Evolutionary conservation across 2,113 vertebrate species (phyloP), one percentile per base, ranked within the genome.

Genomic region (Sapajus apella): DNA sequence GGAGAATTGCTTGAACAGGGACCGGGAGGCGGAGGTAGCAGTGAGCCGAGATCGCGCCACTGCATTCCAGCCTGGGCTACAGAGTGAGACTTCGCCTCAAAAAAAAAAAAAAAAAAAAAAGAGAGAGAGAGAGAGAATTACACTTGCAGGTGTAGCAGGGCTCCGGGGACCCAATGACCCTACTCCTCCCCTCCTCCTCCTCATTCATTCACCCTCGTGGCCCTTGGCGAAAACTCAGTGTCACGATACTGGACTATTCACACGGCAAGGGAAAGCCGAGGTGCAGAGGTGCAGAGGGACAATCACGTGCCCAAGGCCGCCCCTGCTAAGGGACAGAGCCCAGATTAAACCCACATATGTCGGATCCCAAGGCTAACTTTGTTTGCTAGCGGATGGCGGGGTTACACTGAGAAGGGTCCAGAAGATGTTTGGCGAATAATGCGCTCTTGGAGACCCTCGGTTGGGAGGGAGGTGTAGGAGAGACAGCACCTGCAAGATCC

Each of bases 391-490:
- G 2, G n/a, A 61, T 2, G 30, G 73, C 11, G 0, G 9, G 35
- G 30, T 76, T 80, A 20, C 40, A 17, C 5, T 0, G 1, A 40
- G 30, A 20, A 64, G 5, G 8, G 13, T 5, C 4, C 8, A 17
- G 17, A 45, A 75, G 30, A 27, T 37, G 25, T 61, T 66, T 87
- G 55, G 47, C 4, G 1, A 72, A 50, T 5, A 7, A 25, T 20
- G 40, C 1, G 16, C 0, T 0, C 25, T 58, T n/a, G 40, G 52
- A 83, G 37, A 70, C 2, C 17, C 50, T 72, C 12, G 3, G 1
- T 43, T 2, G 3, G 43, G n/a, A 20, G 5, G 1, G 0, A 1
- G 4, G 3, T 45, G 32, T 47, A 47, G 43, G n/a, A 75, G 7
- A 35, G 2, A 32, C 40, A 43, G 2, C 20, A 4, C 8, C 17